Evolutionary conservation across 64 coral and sea anemone genomes (phyloP).

Genomic region (Acropora tenuis): DNA sequence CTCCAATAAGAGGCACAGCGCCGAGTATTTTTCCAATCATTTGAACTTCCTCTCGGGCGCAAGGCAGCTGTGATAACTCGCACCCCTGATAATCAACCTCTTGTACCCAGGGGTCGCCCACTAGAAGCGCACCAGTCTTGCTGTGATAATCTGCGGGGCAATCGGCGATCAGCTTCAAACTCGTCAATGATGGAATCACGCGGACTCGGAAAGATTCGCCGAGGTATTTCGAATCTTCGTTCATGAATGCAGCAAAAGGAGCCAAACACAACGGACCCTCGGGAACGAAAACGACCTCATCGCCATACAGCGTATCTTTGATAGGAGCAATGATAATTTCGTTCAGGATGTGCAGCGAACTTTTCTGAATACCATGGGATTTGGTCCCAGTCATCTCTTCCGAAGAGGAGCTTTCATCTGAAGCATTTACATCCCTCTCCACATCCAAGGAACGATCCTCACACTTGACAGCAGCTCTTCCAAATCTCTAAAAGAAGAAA

Average conservation of each 20-base stretch:
- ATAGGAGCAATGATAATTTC: not conserved
- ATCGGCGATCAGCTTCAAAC: conserved; percentile 19
- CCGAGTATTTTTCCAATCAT: not conserved
- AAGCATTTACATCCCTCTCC: not conserved
- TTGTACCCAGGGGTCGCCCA: conserved; percentile 7
- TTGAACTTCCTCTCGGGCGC: not conserved
- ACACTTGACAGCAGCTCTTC: not conserved
- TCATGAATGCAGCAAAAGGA: conserved; percentile 24
- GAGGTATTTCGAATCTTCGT: not conserved
- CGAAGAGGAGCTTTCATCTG: not conserved
- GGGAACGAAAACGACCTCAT: conserved; percentile 10
- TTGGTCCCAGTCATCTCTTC: not conserved
- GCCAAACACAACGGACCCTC: conserved; percentile 26
- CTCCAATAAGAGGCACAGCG: too few species aligned
- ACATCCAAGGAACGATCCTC: conserved; percentile 2
- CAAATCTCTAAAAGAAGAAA: not conserved
- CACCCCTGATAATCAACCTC: not conserved
- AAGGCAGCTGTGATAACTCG: not conserved
- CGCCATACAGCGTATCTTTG: not conserved
- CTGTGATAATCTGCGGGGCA: not conserved
- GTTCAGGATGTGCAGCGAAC: not conserved
- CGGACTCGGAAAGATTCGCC: conserved; percentile 12
- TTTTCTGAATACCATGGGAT: not conserved
- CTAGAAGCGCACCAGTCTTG: conserved; percentile 1
- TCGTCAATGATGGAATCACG: conserved; percentile 32